Evolutionary conservation across 2,113 vertebrate genomes (phyloP), one percentile per base, ranked within the genome.

Genomic region (Lampris incognitus): DNA sequence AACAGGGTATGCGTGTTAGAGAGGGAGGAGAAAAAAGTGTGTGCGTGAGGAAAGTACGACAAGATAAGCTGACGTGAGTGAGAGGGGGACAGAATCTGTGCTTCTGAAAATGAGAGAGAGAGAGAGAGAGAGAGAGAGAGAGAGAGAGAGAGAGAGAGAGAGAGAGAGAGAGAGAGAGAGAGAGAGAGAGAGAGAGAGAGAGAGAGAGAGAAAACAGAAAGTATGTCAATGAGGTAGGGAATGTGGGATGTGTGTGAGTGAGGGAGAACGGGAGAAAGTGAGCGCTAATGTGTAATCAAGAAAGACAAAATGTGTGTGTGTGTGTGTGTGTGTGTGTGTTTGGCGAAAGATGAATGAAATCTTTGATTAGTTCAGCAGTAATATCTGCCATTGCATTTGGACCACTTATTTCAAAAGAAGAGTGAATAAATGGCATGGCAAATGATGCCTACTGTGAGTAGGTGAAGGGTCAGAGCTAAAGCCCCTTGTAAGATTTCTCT

Each of bases 321-420:
- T 6, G 51, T 68, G 65, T 13, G 66, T 62, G 44, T 46, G 2
- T 1, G 1, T 1, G 1, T 1, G 44, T 46, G 44, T 1, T 5
- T 5, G 44, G 7, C 44, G 44, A 72, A 64, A 65, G 42, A 2
- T 59, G 55, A 59, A 52, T 37, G 6, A 24, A 24, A 24, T 24
- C 13, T 62, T 40, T 69, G 49, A 55, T 69, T 41, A 44, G 40
- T 51, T 41, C 40, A 41, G 38, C 46, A 70, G 64, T 24, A 41
- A 49, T 62, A 52, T 52, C 50, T 52, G 50, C 50, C 50, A 52
- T 13, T 55, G 69, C 24, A 24, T 24, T 24, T 24, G 24, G 24
- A 56, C 9, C 9, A 66, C 13, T 79, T 60, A 62, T 72, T 72
- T 72, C 63, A 49, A 67, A 24, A 58, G 49, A 46, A 40, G 38